These are phyloP conservation scores for Slavum lentiscoides DNA, from an alignment of 2,888 invertebrate genomes.

Conservation along the genomic window DNA sequence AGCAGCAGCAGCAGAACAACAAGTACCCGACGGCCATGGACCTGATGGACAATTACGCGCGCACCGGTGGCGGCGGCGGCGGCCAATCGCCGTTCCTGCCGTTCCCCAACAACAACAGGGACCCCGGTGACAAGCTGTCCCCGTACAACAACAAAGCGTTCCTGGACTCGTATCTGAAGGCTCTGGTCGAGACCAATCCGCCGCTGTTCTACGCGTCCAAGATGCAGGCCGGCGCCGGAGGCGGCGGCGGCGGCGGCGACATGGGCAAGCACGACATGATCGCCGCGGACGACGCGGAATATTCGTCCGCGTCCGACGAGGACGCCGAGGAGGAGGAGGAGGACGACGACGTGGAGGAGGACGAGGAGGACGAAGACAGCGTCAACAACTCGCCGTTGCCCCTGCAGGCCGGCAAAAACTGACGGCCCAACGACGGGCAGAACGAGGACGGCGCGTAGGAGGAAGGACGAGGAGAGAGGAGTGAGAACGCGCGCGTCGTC, in stretches of 20 bases:
- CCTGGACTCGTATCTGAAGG: conserved; percentile 84
- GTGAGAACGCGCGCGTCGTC: too few species aligned
- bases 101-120: conserved; percentile 4
- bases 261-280: conserved; percentile 54
- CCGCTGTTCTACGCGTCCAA: conserved; percentile 69
- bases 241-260: conserved; percentile 62
- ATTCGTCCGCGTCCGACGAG: conserved; percentile 42
- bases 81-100: conserved; percentile 35
- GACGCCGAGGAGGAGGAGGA: conserved; percentile 62
- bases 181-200: conserved; percentile 79
- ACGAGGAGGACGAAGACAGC: conserved; percentile 57
- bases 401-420: conserved; percentile 39
- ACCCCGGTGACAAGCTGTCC: conserved; percentile 20
- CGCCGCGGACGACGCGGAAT: conserved; percentile 42
- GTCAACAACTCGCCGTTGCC: conserved; percentile 20
- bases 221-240: conserved; percentile 63
- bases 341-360: conserved; percentile 49
- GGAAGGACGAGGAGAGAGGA: too few species aligned
- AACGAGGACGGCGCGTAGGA: too few species aligned
- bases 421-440: not conserved
- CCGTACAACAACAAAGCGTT: conserved; percentile 74
- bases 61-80: not conserved
- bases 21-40: conserved; percentile 29
- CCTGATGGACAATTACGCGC: conserved; percentile 43
- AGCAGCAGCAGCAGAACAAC: not conserved